Base-by-base conservation (phyloP, 2,888 invertebrate species). In the Pammene fasciana region DNA sequence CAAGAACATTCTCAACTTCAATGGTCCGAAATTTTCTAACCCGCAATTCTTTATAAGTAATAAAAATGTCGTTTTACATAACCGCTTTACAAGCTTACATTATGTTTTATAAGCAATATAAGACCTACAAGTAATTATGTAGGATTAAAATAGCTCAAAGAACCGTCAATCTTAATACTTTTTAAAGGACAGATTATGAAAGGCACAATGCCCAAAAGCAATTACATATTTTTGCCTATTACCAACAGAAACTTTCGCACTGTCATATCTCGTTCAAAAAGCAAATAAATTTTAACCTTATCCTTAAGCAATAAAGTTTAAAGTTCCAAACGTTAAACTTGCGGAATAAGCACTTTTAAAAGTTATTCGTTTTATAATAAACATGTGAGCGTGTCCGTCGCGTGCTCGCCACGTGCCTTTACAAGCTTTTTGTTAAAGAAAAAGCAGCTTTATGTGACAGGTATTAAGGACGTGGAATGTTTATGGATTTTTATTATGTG, bases 191-290 rank as follows among this genome's bases (percentile, higher is more conserved):
- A 83, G 84, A 87, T 88, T 85, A 88, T 67, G 75, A 67, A 75
- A 74, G 18, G 71, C 75, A 81, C 81, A 83, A 82, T 78, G 75
- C 75, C 74, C 76, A 78, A 74, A 75, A 78, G 85, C 86, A 88
- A 89, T 89, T 89, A 89, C 81, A 81, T 77, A 84, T 87, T 88
- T 26, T 86, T 84, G 80, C 83, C 85, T 83, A 82, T 88, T 34
- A 54, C 34, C 34, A 34, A 77, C 77, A 82, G 79, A 41, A 26
- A 52, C 26, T 52, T 62, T 41, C 26, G 13, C 41, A 52, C 2
- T 10, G 9, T 62, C 41, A 6, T 41, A 52, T 52, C n/a, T 62
- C n/a, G 41, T n/a, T 41, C 5, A 1, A 48, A n/a, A 50, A 13
- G 13, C 26, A 52, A 41, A 18, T 13, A 4, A 52, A 41, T 26